A percentile compares a stretch with the other conserved stretches of the same genome.
Evolutionary conservation across 2,797 vertebrate genomes (phyloP).

Genomic region (Coluber constrictor): DNA sequence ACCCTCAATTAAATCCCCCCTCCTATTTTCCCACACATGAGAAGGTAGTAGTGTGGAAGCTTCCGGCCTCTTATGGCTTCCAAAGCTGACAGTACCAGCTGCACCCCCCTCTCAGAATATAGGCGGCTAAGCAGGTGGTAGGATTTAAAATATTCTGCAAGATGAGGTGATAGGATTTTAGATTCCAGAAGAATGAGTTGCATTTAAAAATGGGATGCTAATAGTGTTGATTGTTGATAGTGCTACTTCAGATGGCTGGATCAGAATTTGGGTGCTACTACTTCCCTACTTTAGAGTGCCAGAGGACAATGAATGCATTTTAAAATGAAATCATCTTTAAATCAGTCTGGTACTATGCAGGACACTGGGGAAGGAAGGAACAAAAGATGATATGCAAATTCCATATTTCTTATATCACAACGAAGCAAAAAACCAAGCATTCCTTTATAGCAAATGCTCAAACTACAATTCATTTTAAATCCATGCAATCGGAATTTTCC

Average conservation of each 20-base stretch:
- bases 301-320: background rate
- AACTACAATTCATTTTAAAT: background rate
- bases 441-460: background rate
- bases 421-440: background rate
- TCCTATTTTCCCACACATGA: too few relatives aligned
- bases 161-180: background rate
- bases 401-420: background rate
- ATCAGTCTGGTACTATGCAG: background rate
- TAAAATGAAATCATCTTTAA: background rate
- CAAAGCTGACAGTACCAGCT: too few relatives aligned
- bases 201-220: background rate
- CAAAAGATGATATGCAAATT: background rate
- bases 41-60: too few relatives aligned
- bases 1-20: too few relatives aligned
- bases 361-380: background rate
- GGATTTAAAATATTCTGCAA: background rate
- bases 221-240: background rate
- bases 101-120: background rate
- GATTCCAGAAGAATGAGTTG: background rate
- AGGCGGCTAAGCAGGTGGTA: background rate
- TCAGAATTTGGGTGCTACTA: background rate
- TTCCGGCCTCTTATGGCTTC: too few relatives aligned
- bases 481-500: background rate
- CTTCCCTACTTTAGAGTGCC: background rate
- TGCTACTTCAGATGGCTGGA: background rate